Percentiles rank a stretch among this genome's conserved stretches.
Evolutionary conservation across 1,140 invertebrate genomes (phyloP).

Genomic region (Ips nitidus): DNA sequence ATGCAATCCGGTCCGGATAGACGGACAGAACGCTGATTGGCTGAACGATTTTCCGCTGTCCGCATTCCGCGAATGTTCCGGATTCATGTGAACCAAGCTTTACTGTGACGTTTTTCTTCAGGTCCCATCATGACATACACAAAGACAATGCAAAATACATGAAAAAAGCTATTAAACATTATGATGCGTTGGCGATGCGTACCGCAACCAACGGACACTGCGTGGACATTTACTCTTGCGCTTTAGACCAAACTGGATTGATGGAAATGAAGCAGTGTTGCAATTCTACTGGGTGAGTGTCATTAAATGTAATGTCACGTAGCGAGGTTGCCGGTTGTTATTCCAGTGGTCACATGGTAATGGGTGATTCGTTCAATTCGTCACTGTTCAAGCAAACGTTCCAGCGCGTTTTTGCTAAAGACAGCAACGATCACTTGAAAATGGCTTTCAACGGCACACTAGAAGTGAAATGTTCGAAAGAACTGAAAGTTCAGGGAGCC

Average conservation of each 20-base stretch:
- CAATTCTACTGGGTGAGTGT: constrained; percentile 85
- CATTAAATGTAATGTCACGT: neutral
- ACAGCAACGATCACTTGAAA: constrained; percentile 89
- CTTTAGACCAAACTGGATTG: constrained; percentile 97
- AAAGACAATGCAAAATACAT: constrained; percentile 98
- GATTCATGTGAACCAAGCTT: too few relatives aligned
- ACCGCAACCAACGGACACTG: constrained; percentile 95
- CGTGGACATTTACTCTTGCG: constrained; percentile 98
- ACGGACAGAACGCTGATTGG: too few relatives aligned
- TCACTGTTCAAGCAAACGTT: constrained; percentile 99
- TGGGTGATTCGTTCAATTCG: constrained; percentile 99
- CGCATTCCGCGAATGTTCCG: too few relatives aligned
- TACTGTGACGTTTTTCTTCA: constrained; percentile 6
- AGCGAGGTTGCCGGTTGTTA: neutral
- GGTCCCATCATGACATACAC: constrained; percentile 99
- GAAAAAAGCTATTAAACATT: constrained; percentile 99
- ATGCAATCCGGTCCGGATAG: too few relatives aligned
- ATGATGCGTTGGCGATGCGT: constrained; percentile 86
- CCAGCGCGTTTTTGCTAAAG: constrained; percentile 93
- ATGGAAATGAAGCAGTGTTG: constrained; percentile 98
- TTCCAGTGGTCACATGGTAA: constrained; percentile 94
- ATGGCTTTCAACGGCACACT: constrained; percentile 98
- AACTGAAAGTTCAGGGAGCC: constrained; percentile 90
- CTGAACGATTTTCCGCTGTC: too few relatives aligned
- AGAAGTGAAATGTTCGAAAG: constrained; percentile 92